Evolutionary conservation across 2,113 vertebrate genomes (phyloP), one percentile per base, ranked within the genome.

Genomic region (Alosa alosa): DNA sequence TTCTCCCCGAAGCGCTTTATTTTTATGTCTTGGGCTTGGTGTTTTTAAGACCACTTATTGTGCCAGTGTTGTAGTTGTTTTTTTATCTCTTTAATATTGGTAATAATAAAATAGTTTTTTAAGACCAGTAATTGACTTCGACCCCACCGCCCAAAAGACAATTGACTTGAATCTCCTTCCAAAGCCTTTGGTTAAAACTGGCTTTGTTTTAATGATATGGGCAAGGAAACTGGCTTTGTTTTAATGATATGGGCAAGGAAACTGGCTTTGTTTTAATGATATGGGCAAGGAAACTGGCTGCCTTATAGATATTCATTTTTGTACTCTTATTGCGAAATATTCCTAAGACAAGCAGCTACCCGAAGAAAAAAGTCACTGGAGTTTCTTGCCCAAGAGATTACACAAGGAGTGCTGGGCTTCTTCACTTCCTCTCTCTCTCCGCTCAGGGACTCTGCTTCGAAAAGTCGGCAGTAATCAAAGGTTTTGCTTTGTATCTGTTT

Each of bases 401-500:
- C 25, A 13, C 11, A 78, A 31, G 2, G 72, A 17, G 11, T 17
- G 31, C 31, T 39, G 25, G 11, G 31, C 36, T 17, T 78, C 72
- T 78, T 25, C 3, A 31, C 31, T 78, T 68, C 11, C 45, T 39
- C 31, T 31, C 31, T 31, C 20, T 82, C 81, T 75, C 89, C 81
- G 89, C 92, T 94, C 91, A 92, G 94, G 93, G 94, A 94, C 90
- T 87, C 83, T 88, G 90, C 89, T 90, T 39, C 55, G 64, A 84
- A 85, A 93, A 91, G 88, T 86, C 86, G 88, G 86, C 88, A 89
- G 90, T 91, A 95, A 90, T 91, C 88, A 91, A 92, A 92, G 90
- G 90, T 94, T 87, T 95, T 93, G 91, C 92, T 94, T 91, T 92
- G 93, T 93, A 93, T 94, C 91, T 95, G 90, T 94, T 90, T 91